phyloP scores from a whole-genome alignment of 1,140 invertebrate species.

The Metaphire vulgaris region DNA sequence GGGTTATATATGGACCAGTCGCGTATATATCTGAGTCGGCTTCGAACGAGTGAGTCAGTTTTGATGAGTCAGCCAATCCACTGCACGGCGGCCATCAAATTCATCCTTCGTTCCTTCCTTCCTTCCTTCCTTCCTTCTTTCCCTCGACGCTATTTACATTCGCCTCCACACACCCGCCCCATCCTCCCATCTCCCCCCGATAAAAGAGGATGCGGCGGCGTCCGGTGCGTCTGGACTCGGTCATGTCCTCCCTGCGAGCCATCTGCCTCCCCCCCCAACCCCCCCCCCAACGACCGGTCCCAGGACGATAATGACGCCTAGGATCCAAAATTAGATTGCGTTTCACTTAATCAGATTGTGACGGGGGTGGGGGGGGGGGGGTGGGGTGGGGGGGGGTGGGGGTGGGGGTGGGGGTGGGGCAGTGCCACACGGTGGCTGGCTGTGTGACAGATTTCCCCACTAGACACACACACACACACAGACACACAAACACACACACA shows the following conservation, averaged over 20 bases:
- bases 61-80: neutral
- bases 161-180: neutral
- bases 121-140: conserved; percentile 2
- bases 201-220: too few relatives aligned
- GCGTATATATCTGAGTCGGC: too few relatives aligned
- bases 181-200: neutral
- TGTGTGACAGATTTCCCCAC: too few relatives aligned
- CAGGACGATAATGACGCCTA: neutral
- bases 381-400: too few relatives aligned
- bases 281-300: neutral
- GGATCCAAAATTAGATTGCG: neutral
- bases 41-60: too few relatives aligned
- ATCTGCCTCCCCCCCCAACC: neutral
- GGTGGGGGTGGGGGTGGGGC: too few relatives aligned
- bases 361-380: too few relatives aligned
- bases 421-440: too few relatives aligned
- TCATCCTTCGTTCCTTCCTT: neutral
- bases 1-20: too few relatives aligned
- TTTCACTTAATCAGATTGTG: neutral
- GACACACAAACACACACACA: too few relatives aligned
- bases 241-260: neutral
- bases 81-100: neutral
- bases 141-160: neutral
- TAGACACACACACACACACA: too few relatives aligned
- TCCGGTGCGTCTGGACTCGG: neutral